Evolutionary conservation across 2,888 invertebrate species (phyloP).

Genomic region (Lasioglossum villosulum): DNA sequence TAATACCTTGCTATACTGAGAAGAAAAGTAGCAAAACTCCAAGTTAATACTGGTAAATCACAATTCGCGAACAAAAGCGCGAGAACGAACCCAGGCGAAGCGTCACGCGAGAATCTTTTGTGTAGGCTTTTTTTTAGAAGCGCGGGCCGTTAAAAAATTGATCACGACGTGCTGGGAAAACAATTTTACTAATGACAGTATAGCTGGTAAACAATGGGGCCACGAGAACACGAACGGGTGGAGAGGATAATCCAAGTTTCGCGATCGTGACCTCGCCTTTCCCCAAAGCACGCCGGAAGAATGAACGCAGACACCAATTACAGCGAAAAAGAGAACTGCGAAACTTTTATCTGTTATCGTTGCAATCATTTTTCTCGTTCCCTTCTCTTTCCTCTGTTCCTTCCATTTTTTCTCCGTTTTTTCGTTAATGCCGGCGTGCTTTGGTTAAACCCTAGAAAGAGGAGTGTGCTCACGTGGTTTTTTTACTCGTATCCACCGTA

Average conservation of each 20-base stretch:
- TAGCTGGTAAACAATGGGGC: background rate
- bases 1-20: background rate
- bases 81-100: background rate
- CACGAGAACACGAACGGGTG: background rate
- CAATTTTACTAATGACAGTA: conserved; percentile 1
- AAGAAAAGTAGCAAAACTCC: background rate
- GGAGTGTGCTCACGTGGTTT: background rate
- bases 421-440: background rate
- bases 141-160: background rate
- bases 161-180: background rate
- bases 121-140: background rate
- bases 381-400: background rate
- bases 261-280: background rate
- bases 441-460: background rate
- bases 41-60: background rate
- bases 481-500: background rate
- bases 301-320: conserved; percentile 19
- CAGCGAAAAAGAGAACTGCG: conserved; percentile 9
- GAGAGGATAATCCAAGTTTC: background rate
- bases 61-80: background rate
- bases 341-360: conserved; percentile 17
- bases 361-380: conserved; percentile 17
- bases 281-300: background rate
- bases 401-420: background rate
- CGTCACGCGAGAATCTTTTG: background rate